A percentile compares a stretch with the other conserved stretches of the same genome.
Conservation (phyloP, 2,888 invertebrate genomes). For the Microplitis deprimator region DNA sequence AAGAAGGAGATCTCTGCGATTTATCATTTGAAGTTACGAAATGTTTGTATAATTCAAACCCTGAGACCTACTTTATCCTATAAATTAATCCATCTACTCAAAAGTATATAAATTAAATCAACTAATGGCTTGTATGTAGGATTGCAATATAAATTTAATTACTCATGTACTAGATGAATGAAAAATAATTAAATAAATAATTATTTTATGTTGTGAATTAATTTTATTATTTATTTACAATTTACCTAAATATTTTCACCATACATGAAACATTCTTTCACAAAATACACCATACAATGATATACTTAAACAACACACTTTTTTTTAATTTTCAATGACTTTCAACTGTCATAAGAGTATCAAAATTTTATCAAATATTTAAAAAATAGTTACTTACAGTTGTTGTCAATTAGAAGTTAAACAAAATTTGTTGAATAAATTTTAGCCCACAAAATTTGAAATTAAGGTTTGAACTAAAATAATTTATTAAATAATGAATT, state of each 20-base stretch:
- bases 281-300: not conserved
- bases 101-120: not conserved
- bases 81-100: conserved; percentile 33
- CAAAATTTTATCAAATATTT: no score
- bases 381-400: no score
- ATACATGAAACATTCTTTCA: not conserved
- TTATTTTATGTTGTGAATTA: conserved; percentile 12
- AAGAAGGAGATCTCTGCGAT: conserved; percentile 57
- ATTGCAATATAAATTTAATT: not conserved
- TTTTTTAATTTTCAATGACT: no score
- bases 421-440: no score
- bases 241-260: not conserved
- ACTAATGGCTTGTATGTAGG: not conserved
- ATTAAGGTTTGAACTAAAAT: conserved; percentile 51
- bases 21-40: conserved; percentile 57
- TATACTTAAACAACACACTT: not conserved
- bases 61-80: conserved; percentile 54
- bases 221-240: conserved; percentile 15
- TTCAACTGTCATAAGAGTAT: no score
- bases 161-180: not conserved
- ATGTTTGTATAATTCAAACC: conserved; percentile 60
- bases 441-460: no score
- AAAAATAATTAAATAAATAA: conserved; percentile 33
- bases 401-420: no score
- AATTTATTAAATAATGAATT: not conserved